A percentile compares a stretch with the other conserved stretches of the same genome.
Conservation (phyloP, 2,797 vertebrate species). For the Okamejei kenojei region DNA sequence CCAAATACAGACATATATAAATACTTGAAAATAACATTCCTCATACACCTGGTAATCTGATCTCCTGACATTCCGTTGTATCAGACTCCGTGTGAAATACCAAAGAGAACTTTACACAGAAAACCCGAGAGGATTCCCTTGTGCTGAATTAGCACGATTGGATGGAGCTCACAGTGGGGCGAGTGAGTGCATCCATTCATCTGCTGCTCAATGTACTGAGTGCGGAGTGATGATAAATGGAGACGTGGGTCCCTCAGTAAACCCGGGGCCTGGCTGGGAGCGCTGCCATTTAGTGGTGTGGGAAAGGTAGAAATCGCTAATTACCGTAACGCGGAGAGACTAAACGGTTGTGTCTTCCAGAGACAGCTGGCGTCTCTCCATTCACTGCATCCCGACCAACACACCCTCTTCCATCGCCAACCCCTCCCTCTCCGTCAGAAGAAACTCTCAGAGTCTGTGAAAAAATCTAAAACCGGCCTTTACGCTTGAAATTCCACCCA, state of each 20-base stretch:
- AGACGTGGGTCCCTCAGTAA: too few relatives aligned
- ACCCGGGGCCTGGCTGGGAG: not conserved
- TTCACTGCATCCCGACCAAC: not conserved
- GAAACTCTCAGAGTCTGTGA: not conserved
- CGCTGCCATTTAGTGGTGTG: not conserved
- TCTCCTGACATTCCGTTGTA: not conserved
- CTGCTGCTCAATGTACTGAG: not conserved
- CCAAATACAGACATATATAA: too few relatives aligned
- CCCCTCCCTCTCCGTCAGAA: not conserved
- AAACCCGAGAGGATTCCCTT: not conserved
- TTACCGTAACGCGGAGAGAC: not conserved
- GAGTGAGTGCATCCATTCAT: not conserved
- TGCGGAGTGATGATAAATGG: conserved; percentile 11
- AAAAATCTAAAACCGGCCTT: not conserved
- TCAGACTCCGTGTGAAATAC: not conserved
- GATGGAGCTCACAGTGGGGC: not conserved
- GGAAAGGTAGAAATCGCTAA: not conserved
- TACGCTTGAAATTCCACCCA: not conserved
- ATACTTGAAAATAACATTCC: too few relatives aligned
- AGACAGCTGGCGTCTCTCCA: not conserved
- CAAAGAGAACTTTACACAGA: not conserved
- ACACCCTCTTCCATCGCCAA: too few relatives aligned
- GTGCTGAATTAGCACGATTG: not conserved
- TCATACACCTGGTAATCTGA: not conserved
- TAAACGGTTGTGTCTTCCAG: not conserved